Base-by-base conservation (phyloP, 2,888 invertebrate genomes). In the Chaitophorus viminalis region DNA sequence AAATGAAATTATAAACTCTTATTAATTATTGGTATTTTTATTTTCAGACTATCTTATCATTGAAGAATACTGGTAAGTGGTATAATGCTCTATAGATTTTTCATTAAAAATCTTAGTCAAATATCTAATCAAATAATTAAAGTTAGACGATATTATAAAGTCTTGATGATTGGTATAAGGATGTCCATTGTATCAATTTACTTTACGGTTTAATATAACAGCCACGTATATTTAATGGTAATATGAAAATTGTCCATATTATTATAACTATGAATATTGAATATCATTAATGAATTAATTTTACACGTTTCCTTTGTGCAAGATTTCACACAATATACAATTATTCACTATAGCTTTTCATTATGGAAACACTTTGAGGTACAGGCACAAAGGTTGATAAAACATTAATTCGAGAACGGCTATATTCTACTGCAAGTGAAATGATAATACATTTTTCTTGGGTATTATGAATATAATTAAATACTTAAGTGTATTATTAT, bases 381-480 rank as follows among this genome's bases (percentile, higher is more conserved):
- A 9, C n/a, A 9, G 18, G n/a, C 18, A 65, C 79, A 79, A 79
- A 79, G 36, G 65, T 79, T n/a, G n/a, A n/a, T n/a, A 65, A n/a
- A 21, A 29, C n/a, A 79, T 36, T 79, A 29, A 25, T 79, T 79
- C 65, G 39, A 79, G 8, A 65, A 79, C n/a, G 36, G 29, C 3
- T 21, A 54, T 33, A n/a, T n/a, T n/a, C n/a, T n/a, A 33, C 31
- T 78, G 33, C 39, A 77, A 78, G 33, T 31, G 31, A 54, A 78
- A 31, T 33, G 77, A 78, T 31, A 54, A 78, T 78, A 78, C 54
- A 78, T 78, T 78, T 78, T 78, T 33, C 52, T 78, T 78, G 21
- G 52, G 25, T 54, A 54, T 78, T 54, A 78, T 54, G 52, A 25
- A 54, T 14, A 31, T 78, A 78, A 77, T 77, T 77, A 77, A 54